These are phyloP conservation scores for Pipistrellus pipistrellus DNA, from an alignment of 2,797 vertebrate species.

Conservation along the genomic window DNA sequence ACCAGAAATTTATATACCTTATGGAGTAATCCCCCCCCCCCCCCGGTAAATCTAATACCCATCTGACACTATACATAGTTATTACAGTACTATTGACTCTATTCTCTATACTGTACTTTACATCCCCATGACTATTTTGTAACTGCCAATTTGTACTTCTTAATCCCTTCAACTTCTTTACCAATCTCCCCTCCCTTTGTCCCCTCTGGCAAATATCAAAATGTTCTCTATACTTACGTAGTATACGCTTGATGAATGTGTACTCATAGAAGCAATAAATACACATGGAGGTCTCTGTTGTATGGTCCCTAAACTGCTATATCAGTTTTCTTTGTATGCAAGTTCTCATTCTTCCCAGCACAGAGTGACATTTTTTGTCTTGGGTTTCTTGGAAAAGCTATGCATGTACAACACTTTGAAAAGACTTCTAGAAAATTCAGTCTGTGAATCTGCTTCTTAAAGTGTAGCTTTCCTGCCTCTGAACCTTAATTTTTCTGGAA, in stretches of 20 bases:
- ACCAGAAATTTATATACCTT: background rate
- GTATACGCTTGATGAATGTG: background rate
- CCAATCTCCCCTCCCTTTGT: background rate
- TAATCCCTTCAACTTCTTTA: background rate
- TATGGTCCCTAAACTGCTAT: background rate
- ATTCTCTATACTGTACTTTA: background rate
- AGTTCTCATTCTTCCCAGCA: background rate
- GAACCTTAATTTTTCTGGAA: constrained; percentile 21
- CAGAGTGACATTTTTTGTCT: background rate
- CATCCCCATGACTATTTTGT: background rate
- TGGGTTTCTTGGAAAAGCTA: constrained; percentile 34
- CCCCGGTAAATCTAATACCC: background rate
- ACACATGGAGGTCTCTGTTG: background rate
- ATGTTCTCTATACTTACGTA: background rate
- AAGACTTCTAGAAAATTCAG: constrained; percentile 32
- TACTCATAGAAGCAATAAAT: background rate
- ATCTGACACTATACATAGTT: background rate
- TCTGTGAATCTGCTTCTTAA: background rate
- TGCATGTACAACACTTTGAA: background rate
- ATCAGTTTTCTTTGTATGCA: background rate
- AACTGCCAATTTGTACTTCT: background rate
- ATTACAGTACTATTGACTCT: background rate
- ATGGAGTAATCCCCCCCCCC: background rate
- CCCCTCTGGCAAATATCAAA: background rate
- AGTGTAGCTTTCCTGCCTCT: background rate